Evolutionary conservation across 1,140 invertebrate genomes (phyloP).

Genomic region (Reticulitermes speratus): DNA sequence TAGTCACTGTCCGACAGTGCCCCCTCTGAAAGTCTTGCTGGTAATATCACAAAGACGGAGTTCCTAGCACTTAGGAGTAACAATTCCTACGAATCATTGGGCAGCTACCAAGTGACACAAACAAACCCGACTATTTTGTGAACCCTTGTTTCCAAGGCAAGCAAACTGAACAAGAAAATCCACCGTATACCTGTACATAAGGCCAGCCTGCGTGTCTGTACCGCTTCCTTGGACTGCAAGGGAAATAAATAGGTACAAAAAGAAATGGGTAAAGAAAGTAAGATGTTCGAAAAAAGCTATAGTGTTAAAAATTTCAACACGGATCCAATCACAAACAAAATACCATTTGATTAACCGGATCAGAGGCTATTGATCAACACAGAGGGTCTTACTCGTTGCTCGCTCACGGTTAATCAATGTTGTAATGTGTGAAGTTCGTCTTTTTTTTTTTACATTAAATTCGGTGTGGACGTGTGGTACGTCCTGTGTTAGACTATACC

Average conservation of each 20-base stretch:
- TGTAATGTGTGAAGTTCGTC: slow-evolving; percentile 2
- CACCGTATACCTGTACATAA: background rate
- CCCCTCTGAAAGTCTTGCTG: too few relatives aligned
- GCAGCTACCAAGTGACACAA: too few relatives aligned
- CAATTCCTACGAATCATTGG: too few relatives aligned
- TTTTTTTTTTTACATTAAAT: slow-evolving; percentile 4
- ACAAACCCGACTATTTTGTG: too few relatives aligned
- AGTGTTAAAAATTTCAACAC: slow-evolving; percentile 16
- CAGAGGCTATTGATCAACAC: slow-evolving; percentile 1
- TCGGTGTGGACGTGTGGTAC: background rate
- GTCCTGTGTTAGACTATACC: background rate
- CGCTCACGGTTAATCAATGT: background rate
- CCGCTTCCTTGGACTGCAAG: background rate
- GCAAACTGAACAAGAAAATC: background rate
- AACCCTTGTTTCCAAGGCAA: background rate
- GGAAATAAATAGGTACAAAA: background rate
- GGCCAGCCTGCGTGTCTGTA: background rate
- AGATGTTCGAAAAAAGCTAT: background rate
- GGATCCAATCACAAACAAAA: slow-evolving; percentile 19
- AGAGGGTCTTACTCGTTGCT: background rate
- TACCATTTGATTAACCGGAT: slow-evolving; percentile 14
- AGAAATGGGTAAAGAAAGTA: background rate
- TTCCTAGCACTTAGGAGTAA: too few relatives aligned
- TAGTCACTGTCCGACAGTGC: too few relatives aligned
- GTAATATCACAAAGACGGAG: too few relatives aligned